These are phyloP conservation scores for Drosophila serrata DNA, from an alignment of 1,140 invertebrate genomes.

Conservation along the genomic window DNA sequence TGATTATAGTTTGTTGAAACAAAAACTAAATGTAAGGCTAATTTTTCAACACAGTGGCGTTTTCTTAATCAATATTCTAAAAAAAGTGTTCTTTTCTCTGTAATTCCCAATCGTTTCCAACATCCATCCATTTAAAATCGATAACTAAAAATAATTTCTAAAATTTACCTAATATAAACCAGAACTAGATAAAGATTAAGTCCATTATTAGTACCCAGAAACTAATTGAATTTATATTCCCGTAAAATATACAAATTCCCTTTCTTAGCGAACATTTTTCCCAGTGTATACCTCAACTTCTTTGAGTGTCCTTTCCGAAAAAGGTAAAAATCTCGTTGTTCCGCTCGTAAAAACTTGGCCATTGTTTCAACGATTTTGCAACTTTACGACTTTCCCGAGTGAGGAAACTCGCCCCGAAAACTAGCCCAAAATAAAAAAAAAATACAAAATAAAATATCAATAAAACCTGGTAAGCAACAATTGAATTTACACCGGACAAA, in stretches of 20 bases:
- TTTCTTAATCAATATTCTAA: too few species aligned
- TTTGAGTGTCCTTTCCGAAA: constrained; percentile 27
- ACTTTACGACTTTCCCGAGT: constrained; percentile 79
- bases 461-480: constrained; percentile 73
- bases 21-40: too few species aligned
- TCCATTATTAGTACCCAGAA: background rate
- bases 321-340: constrained; percentile 36
- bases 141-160: too few species aligned
- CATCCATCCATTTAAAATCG: too few species aligned
- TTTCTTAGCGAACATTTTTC: accelerated
- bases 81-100: too few species aligned
- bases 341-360: constrained; percentile 79
- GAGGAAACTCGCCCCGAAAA: constrained; percentile 51
- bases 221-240: too few species aligned
- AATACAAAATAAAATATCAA: constrained; percentile 83
- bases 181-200: too few species aligned
- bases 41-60: too few species aligned
- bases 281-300: constrained; percentile 1
- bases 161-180: too few species aligned
- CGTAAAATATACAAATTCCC: too few species aligned
- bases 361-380: constrained; percentile 70
- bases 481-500: constrained; percentile 76
- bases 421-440: constrained; percentile 53
- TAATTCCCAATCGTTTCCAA: too few species aligned
- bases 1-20: too few species aligned